phyloP scores from a whole-genome alignment of 2,113 vertebrate genomes.

The Hyaena hyaena region DNA sequence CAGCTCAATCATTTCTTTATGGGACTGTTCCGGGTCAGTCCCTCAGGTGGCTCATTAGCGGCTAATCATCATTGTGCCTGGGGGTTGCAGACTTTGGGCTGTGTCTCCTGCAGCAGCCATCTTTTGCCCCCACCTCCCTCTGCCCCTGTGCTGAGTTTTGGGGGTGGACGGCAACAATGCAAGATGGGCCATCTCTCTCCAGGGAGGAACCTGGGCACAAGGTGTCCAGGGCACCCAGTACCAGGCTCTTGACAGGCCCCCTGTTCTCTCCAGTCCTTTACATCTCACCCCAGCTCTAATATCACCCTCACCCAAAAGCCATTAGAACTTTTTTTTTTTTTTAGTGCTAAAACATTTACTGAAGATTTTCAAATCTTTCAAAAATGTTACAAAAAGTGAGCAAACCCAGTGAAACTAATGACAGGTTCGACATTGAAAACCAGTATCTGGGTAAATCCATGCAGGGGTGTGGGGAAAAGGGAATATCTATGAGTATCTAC shows the following conservation, averaged over 20 bases:
- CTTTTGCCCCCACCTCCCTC: background rate
- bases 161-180: background rate
- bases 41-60: background rate
- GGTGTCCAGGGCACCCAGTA: background rate
- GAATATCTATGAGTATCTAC: background rate
- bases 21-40: background rate
- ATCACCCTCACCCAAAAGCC: background rate
- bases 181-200: background rate
- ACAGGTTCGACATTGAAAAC: conserved; percentile 29
- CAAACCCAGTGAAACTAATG: conserved; percentile 15
- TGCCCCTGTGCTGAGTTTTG: background rate
- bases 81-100: background rate
- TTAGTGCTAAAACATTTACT: conserved; percentile 69
- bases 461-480: background rate
- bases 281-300: background rate
- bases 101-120: background rate
- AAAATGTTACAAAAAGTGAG: conserved; percentile 60
- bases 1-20: background rate
- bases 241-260: fast-evolving
- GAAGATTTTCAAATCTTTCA: conserved; percentile 44
- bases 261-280: background rate
- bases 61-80: background rate
- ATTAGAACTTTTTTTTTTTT: too few relatives aligned
- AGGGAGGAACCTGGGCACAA: background rate
- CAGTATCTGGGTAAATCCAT: background rate